phyloP scores from a whole-genome alignment of 2,113 vertebrate species.

The Morone chrysops region DNA sequence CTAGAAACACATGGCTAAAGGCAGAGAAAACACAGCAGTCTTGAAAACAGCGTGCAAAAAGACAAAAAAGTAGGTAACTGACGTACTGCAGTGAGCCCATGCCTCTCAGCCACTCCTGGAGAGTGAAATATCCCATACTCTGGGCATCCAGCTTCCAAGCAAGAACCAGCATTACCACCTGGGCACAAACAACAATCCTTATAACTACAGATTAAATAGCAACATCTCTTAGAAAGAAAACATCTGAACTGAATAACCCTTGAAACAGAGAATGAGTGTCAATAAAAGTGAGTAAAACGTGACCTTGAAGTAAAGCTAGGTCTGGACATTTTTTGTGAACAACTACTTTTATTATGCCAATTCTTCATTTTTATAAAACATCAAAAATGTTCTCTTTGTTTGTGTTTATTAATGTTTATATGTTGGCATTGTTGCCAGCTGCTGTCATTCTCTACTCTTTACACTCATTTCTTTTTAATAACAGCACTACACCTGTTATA shows the following conservation, averaged over 20 bases:
- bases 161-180: constrained; percentile 99
- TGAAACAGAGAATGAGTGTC: neutral
- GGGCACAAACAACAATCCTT: constrained; percentile 59
- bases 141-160: constrained; percentile 99
- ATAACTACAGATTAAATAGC: constrained; percentile 4
- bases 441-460: no score
- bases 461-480: no score
- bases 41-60: neutral
- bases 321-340: neutral
- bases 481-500: no score
- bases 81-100: constrained; percentile 98
- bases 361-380: neutral
- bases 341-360: no score
- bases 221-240: neutral
- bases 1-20: neutral
- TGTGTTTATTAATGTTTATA: no score
- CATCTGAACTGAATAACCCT: neutral
- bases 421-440: no score
- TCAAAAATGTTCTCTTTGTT: neutral
- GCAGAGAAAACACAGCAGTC: neutral
- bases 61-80: neutral
- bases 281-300: neutral
- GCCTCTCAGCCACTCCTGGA: constrained; percentile 98
- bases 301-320: neutral
- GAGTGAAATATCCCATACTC: constrained; percentile 99